Evolutionary conservation across 2,888 invertebrate genomes (phyloP), one percentile per base, ranked within the genome.

Genomic region (Esperia sulphurella): DNA sequence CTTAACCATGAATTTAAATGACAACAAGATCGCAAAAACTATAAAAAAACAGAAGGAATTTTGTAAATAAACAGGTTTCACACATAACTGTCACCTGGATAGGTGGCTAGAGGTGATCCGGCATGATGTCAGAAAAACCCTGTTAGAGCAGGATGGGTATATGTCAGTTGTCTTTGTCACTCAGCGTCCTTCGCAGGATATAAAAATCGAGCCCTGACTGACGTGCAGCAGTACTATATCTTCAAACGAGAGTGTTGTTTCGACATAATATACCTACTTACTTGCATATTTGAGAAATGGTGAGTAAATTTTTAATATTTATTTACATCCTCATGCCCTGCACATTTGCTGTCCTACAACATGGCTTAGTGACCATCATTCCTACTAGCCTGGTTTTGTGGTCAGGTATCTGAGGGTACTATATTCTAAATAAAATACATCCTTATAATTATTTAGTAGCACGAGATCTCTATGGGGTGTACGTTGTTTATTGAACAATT

Each of bases 121-220:
- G 33, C n/a, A 31, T 31, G 45, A 40, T 37, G 45, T 39, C 46
- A 47, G 48, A 49, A 49, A 51, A 51, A 49, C 52, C 43, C 48
- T 49, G 45, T 50, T 46, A 49, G 50, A 52, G 8, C 30, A 47
- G 46, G 51, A 55, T 35, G 28, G 41, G 29, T 12, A 41, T 28
- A 38, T 44, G 46, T 35, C 8, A 41, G 41, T 44, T 47, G 13
- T 57, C 50, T 55, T 49, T 48, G 41, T 52, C 45, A 42, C 41
- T 10, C 52, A 28, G 40, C 38, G 41, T 47, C 45, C 37, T 51
- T 48, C 14, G 41, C 41, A 10, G 44, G 50, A 52, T 60, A 59
- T 55, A 57, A 53, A 60, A n/a, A 38, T 44, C 45, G 51, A 44
- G 8, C 39, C 12, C 41, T 42, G 39, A 3, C 48, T 46, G 12